Conservation (phyloP, 1,140 invertebrate genomes). For the Scylla paramamosain region DNA sequence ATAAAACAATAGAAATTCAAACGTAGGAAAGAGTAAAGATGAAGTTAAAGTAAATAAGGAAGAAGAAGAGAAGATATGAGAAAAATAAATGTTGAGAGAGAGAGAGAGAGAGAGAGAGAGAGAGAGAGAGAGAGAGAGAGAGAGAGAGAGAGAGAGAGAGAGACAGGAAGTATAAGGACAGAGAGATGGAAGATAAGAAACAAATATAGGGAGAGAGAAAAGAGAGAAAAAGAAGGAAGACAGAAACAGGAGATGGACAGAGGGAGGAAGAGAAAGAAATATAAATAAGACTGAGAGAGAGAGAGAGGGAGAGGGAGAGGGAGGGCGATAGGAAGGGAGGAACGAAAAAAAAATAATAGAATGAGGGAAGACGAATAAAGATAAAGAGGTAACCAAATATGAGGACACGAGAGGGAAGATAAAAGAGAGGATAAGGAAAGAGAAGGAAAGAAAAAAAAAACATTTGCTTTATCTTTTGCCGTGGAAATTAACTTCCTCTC, state of each 20-base stretch:
- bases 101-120: conserved; percentile 50
- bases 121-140: conserved; percentile 1
- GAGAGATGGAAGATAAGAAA: neutral
- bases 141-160: conserved; percentile 26
- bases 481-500: too few relatives aligned
- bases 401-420: neutral
- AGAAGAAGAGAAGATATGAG: neutral
- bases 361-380: neutral
- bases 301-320: conserved; percentile 40
- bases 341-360: neutral
- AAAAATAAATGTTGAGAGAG: conserved; percentile 33
- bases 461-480: too few relatives aligned
- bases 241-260: neutral
- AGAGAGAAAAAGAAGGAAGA: too few relatives aligned
- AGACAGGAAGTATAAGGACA: neutral
- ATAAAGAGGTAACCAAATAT: neutral
- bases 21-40: neutral
- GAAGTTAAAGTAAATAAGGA: neutral
- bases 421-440: too few relatives aligned
- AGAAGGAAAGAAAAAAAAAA: neutral
- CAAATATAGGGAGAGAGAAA: neutral
- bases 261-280: neutral
- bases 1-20: neutral
- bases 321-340: neutral
- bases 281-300: neutral